These are phyloP conservation scores for Melanotaenia boesemani DNA, from an alignment of 2,797 vertebrate genomes.

Conservation along the genomic window DNA sequence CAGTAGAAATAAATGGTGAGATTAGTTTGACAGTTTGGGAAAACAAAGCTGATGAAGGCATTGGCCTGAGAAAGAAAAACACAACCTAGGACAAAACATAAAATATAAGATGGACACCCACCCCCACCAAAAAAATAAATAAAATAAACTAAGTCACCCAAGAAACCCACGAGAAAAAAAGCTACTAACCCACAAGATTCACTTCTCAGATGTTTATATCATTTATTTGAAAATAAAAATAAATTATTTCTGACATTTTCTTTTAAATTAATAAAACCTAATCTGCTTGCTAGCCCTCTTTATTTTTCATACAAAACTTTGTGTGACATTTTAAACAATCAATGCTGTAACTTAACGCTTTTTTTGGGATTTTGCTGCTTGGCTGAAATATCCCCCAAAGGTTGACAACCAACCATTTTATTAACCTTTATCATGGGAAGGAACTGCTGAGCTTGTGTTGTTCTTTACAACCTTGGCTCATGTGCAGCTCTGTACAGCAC, in stretches of 20 bases:
- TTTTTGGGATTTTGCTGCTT: conserved; percentile 29
- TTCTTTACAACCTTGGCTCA: conserved; percentile 17
- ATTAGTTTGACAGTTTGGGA: neutral
- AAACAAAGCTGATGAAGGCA: neutral
- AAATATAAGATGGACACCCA: neutral
- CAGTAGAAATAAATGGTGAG: neutral
- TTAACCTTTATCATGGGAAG: conserved; percentile 58
- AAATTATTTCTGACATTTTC: conserved; percentile 38
- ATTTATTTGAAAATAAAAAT: conserved; percentile 9
- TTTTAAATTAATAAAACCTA: conserved; percentile 39
- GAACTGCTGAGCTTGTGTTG: conserved; percentile 44
- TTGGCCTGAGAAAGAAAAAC: neutral
- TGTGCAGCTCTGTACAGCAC: neutral
- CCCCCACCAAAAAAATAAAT: neutral
- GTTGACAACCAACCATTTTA: conserved; percentile 55
- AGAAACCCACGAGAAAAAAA: no score
- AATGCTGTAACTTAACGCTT: conserved; percentile 55
- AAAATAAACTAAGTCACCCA: no score
- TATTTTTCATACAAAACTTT: conserved; percentile 25
- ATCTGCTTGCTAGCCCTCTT: conserved; percentile 36
- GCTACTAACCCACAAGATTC: neutral
- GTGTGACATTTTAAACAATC: conserved; percentile 67
- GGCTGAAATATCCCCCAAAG: conserved; percentile 35
- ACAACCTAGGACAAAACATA: neutral
- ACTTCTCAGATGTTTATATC: neutral